Percentiles rank a stretch among this genome's conserved stretches.
phyloP scores from a whole-genome alignment of 2,113 vertebrate species.

The Hyaena hyaena region DNA sequence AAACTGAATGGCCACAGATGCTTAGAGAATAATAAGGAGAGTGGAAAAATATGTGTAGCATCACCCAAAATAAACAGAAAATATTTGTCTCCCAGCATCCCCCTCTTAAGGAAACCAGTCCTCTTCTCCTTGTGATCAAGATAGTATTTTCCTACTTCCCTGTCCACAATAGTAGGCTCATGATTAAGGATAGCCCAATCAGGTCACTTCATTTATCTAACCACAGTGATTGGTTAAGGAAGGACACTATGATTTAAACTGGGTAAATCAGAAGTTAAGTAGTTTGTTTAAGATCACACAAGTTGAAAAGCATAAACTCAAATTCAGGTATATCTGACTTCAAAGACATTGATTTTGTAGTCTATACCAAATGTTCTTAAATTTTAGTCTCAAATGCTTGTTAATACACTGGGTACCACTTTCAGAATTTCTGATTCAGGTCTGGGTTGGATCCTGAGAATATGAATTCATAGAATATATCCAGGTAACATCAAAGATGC shows the following conservation, averaged over 20 bases:
- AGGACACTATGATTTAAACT: neutral
- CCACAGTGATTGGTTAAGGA: neutral
- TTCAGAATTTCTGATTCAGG: neutral
- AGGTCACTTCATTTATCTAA: neutral
- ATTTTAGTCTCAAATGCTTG: neutral
- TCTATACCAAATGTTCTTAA: neutral
- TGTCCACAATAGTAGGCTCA: neutral
- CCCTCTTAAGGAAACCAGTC: neutral
- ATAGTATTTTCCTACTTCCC: neutral
- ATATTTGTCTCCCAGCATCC: fast-evolving
- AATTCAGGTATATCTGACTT: neutral
- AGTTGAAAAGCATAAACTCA: neutral
- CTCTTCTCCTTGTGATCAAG: neutral
- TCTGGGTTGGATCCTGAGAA: neutral
- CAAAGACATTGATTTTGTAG: neutral
- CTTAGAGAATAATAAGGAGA: neutral
- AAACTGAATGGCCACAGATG: neutral
- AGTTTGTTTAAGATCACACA: neutral
- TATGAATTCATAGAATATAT: neutral
- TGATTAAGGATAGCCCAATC: neutral
- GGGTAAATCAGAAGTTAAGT: neutral
- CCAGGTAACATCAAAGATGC: neutral
- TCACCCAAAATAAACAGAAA: neutral
- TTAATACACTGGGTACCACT: neutral
- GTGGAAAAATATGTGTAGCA: neutral